These are phyloP conservation scores for Pangasianodon gigas DNA, from an alignment of 2,113 vertebrate genomes.

Conservation along the genomic window DNA sequence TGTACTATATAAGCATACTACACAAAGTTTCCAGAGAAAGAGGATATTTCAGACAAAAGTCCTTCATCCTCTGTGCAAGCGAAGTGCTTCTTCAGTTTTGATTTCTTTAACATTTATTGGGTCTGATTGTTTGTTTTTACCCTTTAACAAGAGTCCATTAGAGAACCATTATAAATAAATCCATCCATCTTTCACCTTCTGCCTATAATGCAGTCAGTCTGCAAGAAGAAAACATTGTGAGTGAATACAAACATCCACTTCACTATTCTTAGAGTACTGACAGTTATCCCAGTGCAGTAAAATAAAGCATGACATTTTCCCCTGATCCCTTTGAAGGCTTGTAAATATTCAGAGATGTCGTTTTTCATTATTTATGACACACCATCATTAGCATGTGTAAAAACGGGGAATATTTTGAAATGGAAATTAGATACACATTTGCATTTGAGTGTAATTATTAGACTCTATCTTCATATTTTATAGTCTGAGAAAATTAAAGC, in stretches of 20 bases:
- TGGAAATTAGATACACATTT: conserved; percentile 65
- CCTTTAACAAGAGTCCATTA: not conserved
- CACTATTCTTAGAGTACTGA: not conserved
- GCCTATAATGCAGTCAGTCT: not conserved
- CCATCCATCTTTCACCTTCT: not conserved
- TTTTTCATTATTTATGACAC: conserved; percentile 63
- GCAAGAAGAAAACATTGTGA: not conserved
- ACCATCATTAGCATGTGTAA: conserved; percentile 61
- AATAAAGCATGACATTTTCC: conserved; percentile 29
- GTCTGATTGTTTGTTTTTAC: not conserved
- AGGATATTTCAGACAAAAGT: not conserved
- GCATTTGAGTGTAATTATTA: conserved; percentile 62
- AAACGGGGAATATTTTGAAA: conserved; percentile 63
- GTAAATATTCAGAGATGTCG: conserved; percentile 60
- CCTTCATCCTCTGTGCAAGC: not conserved
- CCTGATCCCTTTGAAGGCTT: conserved; percentile 59
- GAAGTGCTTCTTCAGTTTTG: not conserved
- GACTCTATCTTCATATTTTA: conserved; percentile 52
- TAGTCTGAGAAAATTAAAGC: conserved; percentile 32
- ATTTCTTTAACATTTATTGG: not conserved
- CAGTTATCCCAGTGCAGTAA: conserved; percentile 1
- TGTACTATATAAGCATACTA: not conserved
- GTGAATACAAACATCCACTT: not conserved
- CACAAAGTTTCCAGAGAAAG: not conserved
- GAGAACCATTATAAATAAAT: not conserved